Evolutionary conservation across 2,888 invertebrate species (phyloP).

Genomic region (Crossocerus cetratus): DNA sequence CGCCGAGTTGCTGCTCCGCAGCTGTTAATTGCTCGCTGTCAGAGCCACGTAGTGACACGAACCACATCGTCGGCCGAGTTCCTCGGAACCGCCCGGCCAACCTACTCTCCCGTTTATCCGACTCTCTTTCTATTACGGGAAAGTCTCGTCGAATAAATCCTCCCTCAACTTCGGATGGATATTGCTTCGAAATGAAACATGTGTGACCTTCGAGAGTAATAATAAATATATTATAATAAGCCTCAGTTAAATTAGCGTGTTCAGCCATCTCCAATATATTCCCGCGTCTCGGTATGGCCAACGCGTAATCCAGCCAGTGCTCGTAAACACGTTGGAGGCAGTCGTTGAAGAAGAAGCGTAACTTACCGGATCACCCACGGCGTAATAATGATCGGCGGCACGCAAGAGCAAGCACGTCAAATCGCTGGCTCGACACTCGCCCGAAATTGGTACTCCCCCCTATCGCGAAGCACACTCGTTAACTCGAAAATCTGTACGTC

Average conservation of each 20-base stretch:
- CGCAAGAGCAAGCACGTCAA: slow-evolving; percentile 44
- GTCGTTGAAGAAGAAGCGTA: slow-evolving; percentile 26
- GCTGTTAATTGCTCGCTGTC: slow-evolving; percentile 77
- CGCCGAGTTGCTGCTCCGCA: slow-evolving; percentile 72
- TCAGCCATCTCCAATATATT: too few relatives aligned
- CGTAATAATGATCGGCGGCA: slow-evolving; percentile 44
- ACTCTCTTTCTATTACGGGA: slow-evolving; percentile 47
- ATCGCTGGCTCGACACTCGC: slow-evolving; percentile 56
- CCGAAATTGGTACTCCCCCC: slow-evolving; percentile 70
- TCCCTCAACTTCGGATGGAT: slow-evolving; percentile 20
- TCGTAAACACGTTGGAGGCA: slow-evolving; percentile 7
- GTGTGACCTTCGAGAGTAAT: too few relatives aligned
- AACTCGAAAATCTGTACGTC: slow-evolving; percentile 42
- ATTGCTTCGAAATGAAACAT: too few relatives aligned
- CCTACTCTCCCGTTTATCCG: slow-evolving; percentile 35
- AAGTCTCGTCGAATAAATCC: slow-evolving; percentile 45
- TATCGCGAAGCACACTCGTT: slow-evolving; percentile 50
- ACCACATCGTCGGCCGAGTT: slow-evolving; percentile 36
- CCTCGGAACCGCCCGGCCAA: slow-evolving; percentile 57
- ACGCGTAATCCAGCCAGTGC: too few relatives aligned
- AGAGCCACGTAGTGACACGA: slow-evolving; percentile 71
- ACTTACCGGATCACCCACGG: slow-evolving; percentile 18
- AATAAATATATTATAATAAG: too few relatives aligned
- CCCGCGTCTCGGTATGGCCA: too few relatives aligned
- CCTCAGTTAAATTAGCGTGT: too few relatives aligned